Conservation (phyloP, 2,888 invertebrate genomes). For the Campoplex nolae region DNA sequence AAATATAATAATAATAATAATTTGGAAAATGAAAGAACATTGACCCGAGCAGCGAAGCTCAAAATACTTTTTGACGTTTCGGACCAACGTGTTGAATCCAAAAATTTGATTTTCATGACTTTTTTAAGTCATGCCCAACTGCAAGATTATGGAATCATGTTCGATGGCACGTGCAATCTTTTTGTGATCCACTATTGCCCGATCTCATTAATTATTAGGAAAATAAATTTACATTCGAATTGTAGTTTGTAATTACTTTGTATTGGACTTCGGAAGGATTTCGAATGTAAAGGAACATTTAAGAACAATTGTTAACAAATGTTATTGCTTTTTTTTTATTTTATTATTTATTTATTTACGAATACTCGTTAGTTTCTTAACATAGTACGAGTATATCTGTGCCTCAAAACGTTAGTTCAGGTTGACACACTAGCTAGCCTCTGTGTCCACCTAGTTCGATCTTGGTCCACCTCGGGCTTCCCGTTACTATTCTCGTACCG, state of each 20-base stretch:
- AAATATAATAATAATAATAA: neutral
- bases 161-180: no score
- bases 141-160: neutral
- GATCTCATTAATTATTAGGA: no score
- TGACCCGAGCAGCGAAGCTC: neutral
- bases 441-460: constrained; percentile 73
- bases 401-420: constrained; percentile 22
- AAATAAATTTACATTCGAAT: no score
- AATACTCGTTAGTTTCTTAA: neutral
- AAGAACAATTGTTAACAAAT: no score
- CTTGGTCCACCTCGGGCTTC: constrained; percentile 77
- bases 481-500: constrained; percentile 83
- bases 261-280: neutral
- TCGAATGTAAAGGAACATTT: no score
- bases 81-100: no score
- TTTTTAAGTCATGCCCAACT: neutral
- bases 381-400: neutral
- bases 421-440: constrained; percentile 8
- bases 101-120: neutral
- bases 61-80: neutral
- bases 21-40: neutral
- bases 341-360: neutral
- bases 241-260: neutral
- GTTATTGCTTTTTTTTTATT: no score
- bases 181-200: no score